Base-by-base conservation (phyloP, 2,797 vertebrate genomes). In the Bovichtus variegatus region DNA sequence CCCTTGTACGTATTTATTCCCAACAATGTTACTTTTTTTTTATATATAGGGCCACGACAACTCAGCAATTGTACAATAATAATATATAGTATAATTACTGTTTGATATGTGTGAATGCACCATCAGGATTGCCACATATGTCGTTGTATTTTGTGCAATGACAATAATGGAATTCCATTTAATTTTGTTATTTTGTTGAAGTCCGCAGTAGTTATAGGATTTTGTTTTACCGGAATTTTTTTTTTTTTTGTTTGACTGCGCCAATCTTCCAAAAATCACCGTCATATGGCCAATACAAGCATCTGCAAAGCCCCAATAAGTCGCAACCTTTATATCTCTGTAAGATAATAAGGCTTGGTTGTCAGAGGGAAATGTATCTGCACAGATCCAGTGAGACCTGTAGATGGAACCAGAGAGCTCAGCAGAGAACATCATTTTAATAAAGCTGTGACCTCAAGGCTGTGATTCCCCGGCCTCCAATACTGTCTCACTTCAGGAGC, bases 341-440 rank as follows among this genome's bases (percentile, higher is more conserved):
- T 3, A 10, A 49, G 40, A 40, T 23, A 49, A n/a, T 31, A 0
- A 23, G n/a, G n/a, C n/a, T n/a, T n/a, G n/a, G n/a, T 43, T 44
- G 29, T 47, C 41, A 25, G 44, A 18, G 10, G 2, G 1, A 36
- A 41, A 25, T 74, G 53, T 12, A 19, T 27, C 25, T 61, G 84
- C 57, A 55, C 3, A 38, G 50, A 21, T 12, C 27, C 3, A 12
- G 4, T 11, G 1, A 2, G 16, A 13, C 71, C 83, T 41, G 71
- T 66, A 86, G 81, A 27, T 4, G 53, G 79, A 19, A 58, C 44
- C 40, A 82, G 46, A 58, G 55, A 58, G 19, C 0, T 1, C n/a
- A 46, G 4, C 10, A 83, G 61, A 59, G 5, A 2, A 19, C 0
- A 2, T 54, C 2, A 25, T 63, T 60, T 27, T 1, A 10, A 44